A percentile compares a stretch with the other conserved stretches of the same genome.
phyloP scores from a whole-genome alignment of 2,888 invertebrate genomes.

The Taphrorychus bicolor region DNA sequence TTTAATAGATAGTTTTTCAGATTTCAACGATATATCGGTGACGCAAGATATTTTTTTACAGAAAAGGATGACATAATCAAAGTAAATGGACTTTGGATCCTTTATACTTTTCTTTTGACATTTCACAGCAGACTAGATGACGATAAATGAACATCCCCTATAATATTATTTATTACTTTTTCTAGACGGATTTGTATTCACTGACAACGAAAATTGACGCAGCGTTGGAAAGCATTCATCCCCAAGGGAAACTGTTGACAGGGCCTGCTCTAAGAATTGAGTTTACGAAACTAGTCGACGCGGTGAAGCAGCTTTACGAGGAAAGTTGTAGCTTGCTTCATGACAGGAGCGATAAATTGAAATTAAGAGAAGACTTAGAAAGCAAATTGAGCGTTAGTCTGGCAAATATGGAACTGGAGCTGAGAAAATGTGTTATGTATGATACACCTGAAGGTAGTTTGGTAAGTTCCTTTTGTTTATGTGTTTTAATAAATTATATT shows the following conservation, averaged over 20 bases:
- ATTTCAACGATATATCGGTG: too few relatives aligned
- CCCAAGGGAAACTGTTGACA: constrained; percentile 81
- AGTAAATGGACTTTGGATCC: too few relatives aligned
- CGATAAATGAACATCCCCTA: not conserved
- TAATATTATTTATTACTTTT: not conserved
- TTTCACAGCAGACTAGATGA: too few relatives aligned
- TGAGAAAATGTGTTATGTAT: constrained; percentile 72
- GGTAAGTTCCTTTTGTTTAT: constrained; percentile 54
- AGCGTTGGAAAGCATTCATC: constrained; percentile 77
- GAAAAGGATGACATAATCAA: too few relatives aligned
- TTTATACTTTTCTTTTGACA: too few relatives aligned
- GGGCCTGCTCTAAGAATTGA: constrained; percentile 74
- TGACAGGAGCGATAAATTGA: constrained; percentile 71
- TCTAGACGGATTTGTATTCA: constrained; percentile 72
- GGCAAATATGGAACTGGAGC: constrained; percentile 74
- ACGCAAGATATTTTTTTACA: too few relatives aligned
- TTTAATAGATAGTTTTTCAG: too few relatives aligned
- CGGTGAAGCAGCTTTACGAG: constrained; percentile 71
- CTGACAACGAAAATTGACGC: constrained; percentile 76
- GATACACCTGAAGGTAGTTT: constrained; percentile 64
- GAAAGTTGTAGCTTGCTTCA: constrained; percentile 75
- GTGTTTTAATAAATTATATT: too few relatives aligned
- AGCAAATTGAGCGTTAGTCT: constrained; percentile 72
- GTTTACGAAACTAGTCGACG: constrained; percentile 77
- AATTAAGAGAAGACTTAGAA: constrained; percentile 71